A percentile compares a stretch with the other conserved stretches of the same genome.
These are phyloP conservation scores for Halcyon senegalensis DNA, from an alignment of 2,113 vertebrate genomes.

Conservation along the genomic window DNA sequence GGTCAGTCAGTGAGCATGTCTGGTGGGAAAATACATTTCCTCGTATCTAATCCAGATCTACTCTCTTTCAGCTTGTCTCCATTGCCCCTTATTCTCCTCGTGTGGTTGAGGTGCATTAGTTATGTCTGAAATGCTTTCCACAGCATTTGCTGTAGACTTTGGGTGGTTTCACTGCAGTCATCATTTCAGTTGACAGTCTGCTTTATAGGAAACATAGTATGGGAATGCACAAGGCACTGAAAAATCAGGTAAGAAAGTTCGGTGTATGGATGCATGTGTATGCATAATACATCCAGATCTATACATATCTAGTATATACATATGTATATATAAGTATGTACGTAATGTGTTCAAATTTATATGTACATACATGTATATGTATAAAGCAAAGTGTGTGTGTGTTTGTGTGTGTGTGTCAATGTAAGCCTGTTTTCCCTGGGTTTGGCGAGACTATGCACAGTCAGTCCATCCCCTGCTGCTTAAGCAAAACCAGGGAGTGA, in stretches of 20 bases:
- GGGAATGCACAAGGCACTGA: neutral
- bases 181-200: neutral
- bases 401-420: neutral
- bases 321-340: accelerated
- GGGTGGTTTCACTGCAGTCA: neutral
- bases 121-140: neutral
- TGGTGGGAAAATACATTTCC: neutral
- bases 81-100: accelerated
- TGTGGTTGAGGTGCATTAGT: accelerated
- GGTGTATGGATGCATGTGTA: neutral
- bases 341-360: neutral
- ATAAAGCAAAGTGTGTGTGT: accelerated
- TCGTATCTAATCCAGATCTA: neutral
- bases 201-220: neutral
- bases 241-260: neutral
- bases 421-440: neutral
- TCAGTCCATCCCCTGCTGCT: accelerated
- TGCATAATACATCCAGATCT: neutral
- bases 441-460: too few species aligned
- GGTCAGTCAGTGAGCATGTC: neutral
- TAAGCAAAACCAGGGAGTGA: neutral
- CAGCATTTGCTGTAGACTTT: neutral
- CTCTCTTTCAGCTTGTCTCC: neutral
- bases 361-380: accelerated
- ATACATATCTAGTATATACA: accelerated